Conservation (phyloP, 2,113 vertebrate species). For the Ploceus nigricollis region DNA sequence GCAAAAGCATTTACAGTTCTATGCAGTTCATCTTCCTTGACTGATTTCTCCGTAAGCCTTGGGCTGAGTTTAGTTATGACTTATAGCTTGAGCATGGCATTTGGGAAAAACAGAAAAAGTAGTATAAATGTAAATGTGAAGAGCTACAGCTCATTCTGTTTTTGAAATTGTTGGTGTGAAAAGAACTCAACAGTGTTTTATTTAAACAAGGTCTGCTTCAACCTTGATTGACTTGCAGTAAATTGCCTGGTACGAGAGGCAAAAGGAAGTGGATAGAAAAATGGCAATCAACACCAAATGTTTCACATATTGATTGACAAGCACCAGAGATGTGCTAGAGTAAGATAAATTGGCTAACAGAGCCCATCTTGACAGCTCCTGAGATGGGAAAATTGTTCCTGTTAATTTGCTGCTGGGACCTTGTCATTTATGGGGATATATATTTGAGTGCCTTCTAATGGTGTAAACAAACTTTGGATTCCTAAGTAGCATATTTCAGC, state of each 20-base stretch:
- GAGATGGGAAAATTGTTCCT: constrained; percentile 85
- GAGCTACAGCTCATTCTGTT: constrained; percentile 77
- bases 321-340: constrained; percentile 83
- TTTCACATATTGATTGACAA: constrained; percentile 85
- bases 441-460: constrained; percentile 78
- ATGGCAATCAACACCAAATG: constrained; percentile 85
- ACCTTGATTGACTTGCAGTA: constrained; percentile 87
- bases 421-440: constrained; percentile 78
- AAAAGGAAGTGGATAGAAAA: constrained; percentile 82
- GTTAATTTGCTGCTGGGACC: constrained; percentile 82
- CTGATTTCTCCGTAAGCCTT: constrained; percentile 38
- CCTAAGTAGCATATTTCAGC: constrained; percentile 47
- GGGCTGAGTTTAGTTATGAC: constrained; percentile 56
- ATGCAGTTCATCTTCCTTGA: constrained; percentile 22
- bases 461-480: constrained; percentile 82
- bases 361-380: constrained; percentile 83
- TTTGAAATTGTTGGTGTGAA: constrained; percentile 83
- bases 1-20: constrained; percentile 1
- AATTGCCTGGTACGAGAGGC: constrained; percentile 83
- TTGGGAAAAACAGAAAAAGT: constrained; percentile 59
- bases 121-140: constrained; percentile 80
- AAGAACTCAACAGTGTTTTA: constrained; percentile 80
- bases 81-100: constrained; percentile 67
- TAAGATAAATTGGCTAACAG: constrained; percentile 86
- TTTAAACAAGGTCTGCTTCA: constrained; percentile 83